Base-by-base conservation (phyloP, 2,888 invertebrate genomes). In the Eurytoma californica region DNA sequence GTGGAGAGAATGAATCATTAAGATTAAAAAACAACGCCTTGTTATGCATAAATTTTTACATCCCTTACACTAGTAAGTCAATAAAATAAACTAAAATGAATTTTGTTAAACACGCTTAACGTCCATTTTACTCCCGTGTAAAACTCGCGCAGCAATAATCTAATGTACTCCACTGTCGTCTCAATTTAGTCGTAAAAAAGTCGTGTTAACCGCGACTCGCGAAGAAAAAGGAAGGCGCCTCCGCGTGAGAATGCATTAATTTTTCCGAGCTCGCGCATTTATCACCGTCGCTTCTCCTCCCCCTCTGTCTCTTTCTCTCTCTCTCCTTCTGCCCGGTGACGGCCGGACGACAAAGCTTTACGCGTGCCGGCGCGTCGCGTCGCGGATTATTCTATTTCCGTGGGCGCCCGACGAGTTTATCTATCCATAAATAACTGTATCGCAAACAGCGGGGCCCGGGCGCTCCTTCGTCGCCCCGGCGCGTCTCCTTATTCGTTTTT, bases 401-500 rank as follows among this genome's bases (percentile, higher is more conserved):
- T 73, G 51, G 20, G 14, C 5, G 3, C 28, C 5, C 24, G 18
- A 14, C 28, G 60, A 24, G 13, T 14, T 57, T 66, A 58, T 66
- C 68, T 61, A 60, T 78, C 72, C 78, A 60, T 67, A 77, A 72
- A 77, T 77, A 77, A 77, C 57, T 16, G 57, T 60, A 65, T 70
- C 65, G 20, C 70, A 66, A 72, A 72, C 66, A 66, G 51, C 30
- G n/a, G 47, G 3, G 3, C 16, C 49, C 13, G 47, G 53, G 30
- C 61, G 47, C 67, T 30, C 4, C 7, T 24, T 16, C 30, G 24
- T 13, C 18, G 2, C 5, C 51, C 51, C 24, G 63, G n/a, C 55
- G 0, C 9, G 39, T 20, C 76, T 20, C 28, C n/a, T 12, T 24
- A 24, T 30, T 18, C 20, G 14, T 30, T 55, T 14, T 14, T 63